phyloP scores from a whole-genome alignment of 2,113 vertebrate species.

The Cyphomyrus plagiostoma region DNA sequence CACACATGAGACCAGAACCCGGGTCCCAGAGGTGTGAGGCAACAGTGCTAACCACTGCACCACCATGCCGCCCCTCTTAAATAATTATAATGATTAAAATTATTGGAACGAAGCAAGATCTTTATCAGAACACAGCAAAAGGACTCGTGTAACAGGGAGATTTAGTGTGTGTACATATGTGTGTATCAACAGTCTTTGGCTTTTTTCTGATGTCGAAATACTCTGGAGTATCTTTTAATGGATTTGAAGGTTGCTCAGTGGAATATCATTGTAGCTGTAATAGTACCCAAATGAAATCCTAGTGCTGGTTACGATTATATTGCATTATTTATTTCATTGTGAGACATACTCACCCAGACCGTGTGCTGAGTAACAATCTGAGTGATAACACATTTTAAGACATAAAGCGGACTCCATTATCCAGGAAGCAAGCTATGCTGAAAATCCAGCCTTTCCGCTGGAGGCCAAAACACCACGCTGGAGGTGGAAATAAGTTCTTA shows the following conservation, averaged over 20 bases:
- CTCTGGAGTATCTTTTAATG: neutral
- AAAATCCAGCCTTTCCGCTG: neutral
- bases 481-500: neutral
- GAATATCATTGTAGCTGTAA: neutral
- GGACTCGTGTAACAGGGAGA: neutral
- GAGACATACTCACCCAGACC: neutral
- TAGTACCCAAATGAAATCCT: neutral
- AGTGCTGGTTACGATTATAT: neutral
- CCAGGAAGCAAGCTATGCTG: neutral
- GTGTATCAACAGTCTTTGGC: neutral
- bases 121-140: neutral
- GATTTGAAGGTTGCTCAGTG: neutral
- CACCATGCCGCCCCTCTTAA: no score
- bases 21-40: no score
- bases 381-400: neutral
- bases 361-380: neutral
- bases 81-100: neutral
- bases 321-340: conserved; percentile 1
- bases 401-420: neutral
- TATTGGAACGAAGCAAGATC: neutral
- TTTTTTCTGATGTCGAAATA: neutral
- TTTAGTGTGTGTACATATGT: neutral
- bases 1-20: no score
- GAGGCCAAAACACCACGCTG: neutral
- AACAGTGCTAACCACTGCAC: no score